Evolutionary conservation across 2,113 vertebrate genomes (phyloP).

Genomic region (Eulemur macaco): DNA sequence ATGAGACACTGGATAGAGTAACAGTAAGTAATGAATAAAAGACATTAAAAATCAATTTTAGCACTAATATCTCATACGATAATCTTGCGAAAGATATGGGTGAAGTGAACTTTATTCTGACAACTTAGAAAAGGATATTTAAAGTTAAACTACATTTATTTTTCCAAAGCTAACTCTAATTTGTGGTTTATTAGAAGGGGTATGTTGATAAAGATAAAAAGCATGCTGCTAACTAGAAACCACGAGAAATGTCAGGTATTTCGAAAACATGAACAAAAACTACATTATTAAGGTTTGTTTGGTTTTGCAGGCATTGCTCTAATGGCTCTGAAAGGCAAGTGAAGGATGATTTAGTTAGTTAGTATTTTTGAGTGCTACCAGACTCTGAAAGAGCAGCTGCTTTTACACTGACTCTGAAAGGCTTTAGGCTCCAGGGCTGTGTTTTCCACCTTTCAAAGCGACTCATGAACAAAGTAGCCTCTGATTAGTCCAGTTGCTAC

Average conservation of each 20-base stretch:
- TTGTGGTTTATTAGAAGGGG: background rate
- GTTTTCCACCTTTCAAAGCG: background rate
- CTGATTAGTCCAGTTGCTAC: background rate
- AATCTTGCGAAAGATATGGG: background rate
- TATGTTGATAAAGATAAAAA: background rate
- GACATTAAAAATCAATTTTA: background rate
- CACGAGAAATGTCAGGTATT: background rate
- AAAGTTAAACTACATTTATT: background rate
- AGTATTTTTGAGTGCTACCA: background rate
- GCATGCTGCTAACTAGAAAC: background rate
- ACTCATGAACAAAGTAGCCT: background rate
- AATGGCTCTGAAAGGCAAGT: background rate
- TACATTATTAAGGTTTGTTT: background rate
- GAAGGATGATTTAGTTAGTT: background rate
- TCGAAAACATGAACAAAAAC: background rate
- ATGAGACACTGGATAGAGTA: background rate
- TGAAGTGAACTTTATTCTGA: background rate
- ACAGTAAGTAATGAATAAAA: background rate
- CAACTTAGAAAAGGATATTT: background rate
- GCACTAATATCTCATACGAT: background rate
- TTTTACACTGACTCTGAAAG: background rate
- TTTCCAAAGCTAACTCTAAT: background rate
- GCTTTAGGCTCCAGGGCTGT: background rate
- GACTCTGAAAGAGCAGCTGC: background rate
- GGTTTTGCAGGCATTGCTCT: background rate